Conservation (phyloP, 2,888 invertebrate species). For the Tinea pellionella region DNA sequence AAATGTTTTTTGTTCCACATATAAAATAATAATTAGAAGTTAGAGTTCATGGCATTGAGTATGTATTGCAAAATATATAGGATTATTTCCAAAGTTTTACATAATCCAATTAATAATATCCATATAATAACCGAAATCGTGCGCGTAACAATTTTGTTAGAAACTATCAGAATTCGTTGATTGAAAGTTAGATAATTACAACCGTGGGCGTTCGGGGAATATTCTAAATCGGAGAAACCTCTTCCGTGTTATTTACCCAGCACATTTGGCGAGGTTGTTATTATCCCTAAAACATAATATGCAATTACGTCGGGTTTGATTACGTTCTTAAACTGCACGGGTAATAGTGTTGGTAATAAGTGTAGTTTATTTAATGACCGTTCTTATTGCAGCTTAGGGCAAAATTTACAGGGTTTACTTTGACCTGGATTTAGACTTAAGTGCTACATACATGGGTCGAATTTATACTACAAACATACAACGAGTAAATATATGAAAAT, state of each 20-base stretch:
- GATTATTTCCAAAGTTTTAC: too few relatives aligned
- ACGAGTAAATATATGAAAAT: too few relatives aligned
- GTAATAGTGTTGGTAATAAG: slow-evolving; percentile 12
- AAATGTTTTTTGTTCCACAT: too few relatives aligned
- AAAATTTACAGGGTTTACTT: slow-evolving; percentile 7
- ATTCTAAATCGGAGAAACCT: background rate
- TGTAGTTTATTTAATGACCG: slow-evolving; percentile 12
- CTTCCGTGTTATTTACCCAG: background rate
- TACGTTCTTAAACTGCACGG: slow-evolving; percentile 29
- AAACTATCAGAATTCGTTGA: background rate
- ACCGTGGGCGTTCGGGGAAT: background rate
- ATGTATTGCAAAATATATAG: too few relatives aligned
- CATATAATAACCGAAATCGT: too few relatives aligned
- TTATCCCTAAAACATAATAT: slow-evolving; percentile 16
- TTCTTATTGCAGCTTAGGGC: slow-evolving; percentile 11
- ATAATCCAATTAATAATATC: too few relatives aligned
- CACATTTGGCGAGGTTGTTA: slow-evolving; percentile 11
- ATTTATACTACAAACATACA: too few relatives aligned
- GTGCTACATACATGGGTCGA: too few relatives aligned
- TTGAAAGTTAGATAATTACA: background rate
- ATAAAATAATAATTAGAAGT: too few relatives aligned
- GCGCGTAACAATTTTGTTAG: too few relatives aligned
- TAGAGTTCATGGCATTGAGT: too few relatives aligned
- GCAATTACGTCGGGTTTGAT: slow-evolving; percentile 32
- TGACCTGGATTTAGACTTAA: slow-evolving; percentile 10